Base-by-base conservation (phyloP, 2,797 vertebrate genomes). In the Ciconia nigra region DNA sequence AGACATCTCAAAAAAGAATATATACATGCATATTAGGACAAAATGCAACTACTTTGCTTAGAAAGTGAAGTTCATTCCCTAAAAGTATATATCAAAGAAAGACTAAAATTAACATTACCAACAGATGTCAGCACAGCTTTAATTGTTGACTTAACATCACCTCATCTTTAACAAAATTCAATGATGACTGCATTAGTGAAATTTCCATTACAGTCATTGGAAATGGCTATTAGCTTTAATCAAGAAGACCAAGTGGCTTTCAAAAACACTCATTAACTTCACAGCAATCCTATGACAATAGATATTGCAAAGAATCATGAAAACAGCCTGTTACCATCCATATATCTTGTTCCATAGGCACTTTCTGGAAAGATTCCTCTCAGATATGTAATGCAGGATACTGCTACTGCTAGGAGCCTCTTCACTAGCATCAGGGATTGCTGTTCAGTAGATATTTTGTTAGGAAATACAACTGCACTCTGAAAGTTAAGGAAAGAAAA, bases 371-470 rank as follows among this genome's bases (percentile, higher is more conserved):
- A 99, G 91, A 99, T 98, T 10, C 99, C 99, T 79, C 99, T 98
- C 41, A 99, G 99, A 93, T 99, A 99, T 0, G 99, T 99, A 96
- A 99, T 99, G 95, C 99, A 99, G 52, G 99, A 99, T 21, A 99
- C 98, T 1, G 99, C 99, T 74, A 99, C 98, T n/a, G 99, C 99
- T 93, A 99, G 95, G 10, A 99, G 99, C 92, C 98, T 99, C 98
- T 99, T 99, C 66, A 99, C 98, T 41, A 99, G 97, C 26, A 99
- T 89, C 89, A 99, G 67, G 5, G 99, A 99, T 51, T 99, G 99
- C 93, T 99, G 98, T 80, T 99, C 99, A 2, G 98, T 98, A 66
- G 97, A 33, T 44, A 99, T 98, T 92, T 98, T 98, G 85, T 76
- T 98, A 15, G 99, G 99, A 82, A 99, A 98, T 24, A 98, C 93